Evolutionary conservation across 2,797 vertebrate species (phyloP).

Genomic region (Triplophysa bombifrons): DNA sequence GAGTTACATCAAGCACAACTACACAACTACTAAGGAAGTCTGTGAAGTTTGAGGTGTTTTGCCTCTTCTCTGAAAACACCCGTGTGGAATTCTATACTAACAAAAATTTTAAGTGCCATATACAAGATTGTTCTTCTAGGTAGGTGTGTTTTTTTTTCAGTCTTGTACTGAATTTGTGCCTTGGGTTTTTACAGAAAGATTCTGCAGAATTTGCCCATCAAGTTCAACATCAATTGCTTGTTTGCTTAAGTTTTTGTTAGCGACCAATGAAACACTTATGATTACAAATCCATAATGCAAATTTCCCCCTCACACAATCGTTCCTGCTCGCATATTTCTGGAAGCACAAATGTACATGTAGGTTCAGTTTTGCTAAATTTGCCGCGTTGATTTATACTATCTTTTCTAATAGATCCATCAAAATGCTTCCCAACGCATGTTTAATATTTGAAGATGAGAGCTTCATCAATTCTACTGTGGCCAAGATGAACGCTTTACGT

Average conservation of each 20-base stretch:
- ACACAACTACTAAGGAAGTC: constrained; percentile 80
- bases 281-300: neutral
- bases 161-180: neutral
- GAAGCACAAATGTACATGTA: neutral
- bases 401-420: constrained; percentile 62
- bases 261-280: neutral
- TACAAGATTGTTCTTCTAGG: constrained; percentile 2
- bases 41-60: constrained; percentile 84
- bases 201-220: neutral
- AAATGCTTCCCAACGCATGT: constrained; percentile 97
- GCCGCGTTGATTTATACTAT: constrained; percentile 40
- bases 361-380: constrained; percentile 59
- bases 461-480: constrained; percentile 97
- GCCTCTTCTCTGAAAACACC: constrained; percentile 64
- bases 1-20: constrained; percentile 83
- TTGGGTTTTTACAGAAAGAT: neutral
- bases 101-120: constrained; percentile 35
- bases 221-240: neutral
- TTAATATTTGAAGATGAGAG: constrained; percentile 97
- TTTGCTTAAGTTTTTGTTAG: neutral
- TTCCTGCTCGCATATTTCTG: neutral
- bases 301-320: neutral
- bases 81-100: constrained; percentile 44
- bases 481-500: constrained; percentile 96
- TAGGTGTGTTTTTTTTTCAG: constrained; percentile 6